Percentiles rank a stretch among this genome's conserved stretches.
These are phyloP conservation scores for Echinarachnius parma DNA, from an alignment of 53 echinoderm and acorn worm genomes.

Conservation along the genomic window DNA sequence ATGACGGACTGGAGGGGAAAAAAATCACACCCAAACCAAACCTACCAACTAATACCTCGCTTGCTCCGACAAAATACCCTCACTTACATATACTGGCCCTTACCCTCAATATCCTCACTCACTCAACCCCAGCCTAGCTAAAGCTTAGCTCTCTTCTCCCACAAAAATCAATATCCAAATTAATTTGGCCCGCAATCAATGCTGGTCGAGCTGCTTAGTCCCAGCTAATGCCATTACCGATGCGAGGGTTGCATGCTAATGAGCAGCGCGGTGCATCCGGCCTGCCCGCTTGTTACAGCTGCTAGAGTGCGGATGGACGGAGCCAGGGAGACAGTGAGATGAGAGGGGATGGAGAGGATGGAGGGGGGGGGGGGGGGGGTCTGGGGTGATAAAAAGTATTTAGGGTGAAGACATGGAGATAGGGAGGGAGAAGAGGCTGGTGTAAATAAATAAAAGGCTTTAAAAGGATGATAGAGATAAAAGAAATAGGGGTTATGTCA, in stretches of 20 bases:
- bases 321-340: slow-evolving; percentile 2
- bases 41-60: too few relatives aligned
- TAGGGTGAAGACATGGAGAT: background rate
- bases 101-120: slow-evolving; percentile 33
- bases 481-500: too few relatives aligned
- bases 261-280: slow-evolving; percentile 28
- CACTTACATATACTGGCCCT: too few relatives aligned
- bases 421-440: background rate
- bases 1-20: too few relatives aligned
- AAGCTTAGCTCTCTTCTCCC: too few relatives aligned
- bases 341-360: background rate
- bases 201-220: slow-evolving; percentile 46
- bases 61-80: too few relatives aligned
- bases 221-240: slow-evolving; percentile 49
- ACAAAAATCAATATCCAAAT: slow-evolving; percentile 49
- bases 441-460: too few relatives aligned
- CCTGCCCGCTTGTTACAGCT: slow-evolving; percentile 39
- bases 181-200: slow-evolving; percentile 53
- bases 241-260: slow-evolving; percentile 47
- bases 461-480: too few relatives aligned
- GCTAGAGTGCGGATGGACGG: slow-evolving; percentile 19
- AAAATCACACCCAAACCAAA: too few relatives aligned
- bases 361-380: background rate
- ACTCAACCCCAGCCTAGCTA: too few relatives aligned
- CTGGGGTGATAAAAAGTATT: background rate